A percentile compares a stretch with the other conserved stretches of the same genome.
Conservation (phyloP, 2,797 vertebrate species). For the Helicolenus hilgendorfi region DNA sequence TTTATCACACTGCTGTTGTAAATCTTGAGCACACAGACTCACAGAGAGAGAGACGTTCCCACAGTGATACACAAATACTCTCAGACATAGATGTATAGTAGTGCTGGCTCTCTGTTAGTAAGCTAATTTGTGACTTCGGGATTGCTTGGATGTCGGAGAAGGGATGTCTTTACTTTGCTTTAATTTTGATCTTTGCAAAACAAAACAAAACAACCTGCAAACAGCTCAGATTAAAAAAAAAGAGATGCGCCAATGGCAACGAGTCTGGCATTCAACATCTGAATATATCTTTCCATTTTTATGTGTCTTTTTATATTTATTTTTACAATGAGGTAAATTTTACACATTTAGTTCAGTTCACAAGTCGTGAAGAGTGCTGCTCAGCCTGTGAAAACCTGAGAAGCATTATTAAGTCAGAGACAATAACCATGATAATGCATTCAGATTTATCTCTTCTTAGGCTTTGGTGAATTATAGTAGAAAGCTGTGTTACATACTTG, state of each 20-base stretch:
- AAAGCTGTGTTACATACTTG: neutral
- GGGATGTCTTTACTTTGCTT: neutral
- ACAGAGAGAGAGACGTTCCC: neutral
- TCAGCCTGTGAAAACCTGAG: neutral
- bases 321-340: neutral
- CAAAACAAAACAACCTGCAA: neutral
- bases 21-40: constrained; percentile 30
- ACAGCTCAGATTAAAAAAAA: neutral
- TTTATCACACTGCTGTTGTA: constrained; percentile 74
- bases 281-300: neutral
- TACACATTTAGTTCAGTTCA: neutral
- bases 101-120: neutral
- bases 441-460: neutral
- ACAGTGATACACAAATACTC: neutral
- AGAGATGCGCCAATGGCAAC: neutral
- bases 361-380: too few relatives aligned
- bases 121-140: neutral
- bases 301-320: neutral
- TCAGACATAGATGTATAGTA: neutral
- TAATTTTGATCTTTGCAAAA: neutral
- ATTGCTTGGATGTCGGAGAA: neutral
- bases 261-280: neutral
- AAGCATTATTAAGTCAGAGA: neutral
- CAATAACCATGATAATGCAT: neutral
- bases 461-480: neutral